Evolutionary conservation across 2,888 invertebrate species (phyloP).

Genomic region (Trachelus iudaicus): DNA sequence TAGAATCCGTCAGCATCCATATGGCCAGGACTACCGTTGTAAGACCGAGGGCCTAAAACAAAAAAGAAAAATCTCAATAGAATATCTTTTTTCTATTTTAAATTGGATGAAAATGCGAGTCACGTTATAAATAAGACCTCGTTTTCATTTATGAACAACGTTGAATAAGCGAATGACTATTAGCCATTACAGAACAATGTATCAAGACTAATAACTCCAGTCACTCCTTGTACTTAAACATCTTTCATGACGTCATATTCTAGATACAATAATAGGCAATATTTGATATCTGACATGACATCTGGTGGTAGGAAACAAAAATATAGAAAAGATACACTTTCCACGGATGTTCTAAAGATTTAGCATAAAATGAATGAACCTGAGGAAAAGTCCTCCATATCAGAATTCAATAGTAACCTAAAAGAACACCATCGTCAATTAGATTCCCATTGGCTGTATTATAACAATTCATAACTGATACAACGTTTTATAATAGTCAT

Average conservation of each 20-base stretch:
- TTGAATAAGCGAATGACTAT: background rate
- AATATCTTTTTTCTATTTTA: background rate
- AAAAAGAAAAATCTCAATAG: background rate
- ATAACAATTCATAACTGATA: background rate
- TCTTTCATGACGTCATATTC: background rate
- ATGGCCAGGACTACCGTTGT: slow-evolving; percentile 76
- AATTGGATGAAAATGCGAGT: background rate
- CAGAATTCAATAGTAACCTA: background rate
- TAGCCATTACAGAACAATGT: background rate
- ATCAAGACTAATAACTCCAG: background rate
- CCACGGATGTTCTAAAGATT: no score
- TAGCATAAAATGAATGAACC: no score
- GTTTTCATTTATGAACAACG: background rate
- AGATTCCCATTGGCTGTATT: background rate
- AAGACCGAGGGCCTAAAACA: slow-evolving; percentile 77
- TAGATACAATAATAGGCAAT: background rate
- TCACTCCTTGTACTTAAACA: background rate
- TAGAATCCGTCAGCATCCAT: slow-evolving; percentile 83
- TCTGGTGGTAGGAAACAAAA: no score
- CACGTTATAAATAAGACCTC: background rate
- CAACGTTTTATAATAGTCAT: background rate
- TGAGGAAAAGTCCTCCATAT: no score
- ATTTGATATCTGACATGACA: background rate
- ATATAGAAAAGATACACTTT: no score
- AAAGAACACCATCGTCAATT: background rate